Base-by-base conservation (phyloP, 92 coral and sea anemone genomes). In the Scolanthus callimorphus region DNA sequence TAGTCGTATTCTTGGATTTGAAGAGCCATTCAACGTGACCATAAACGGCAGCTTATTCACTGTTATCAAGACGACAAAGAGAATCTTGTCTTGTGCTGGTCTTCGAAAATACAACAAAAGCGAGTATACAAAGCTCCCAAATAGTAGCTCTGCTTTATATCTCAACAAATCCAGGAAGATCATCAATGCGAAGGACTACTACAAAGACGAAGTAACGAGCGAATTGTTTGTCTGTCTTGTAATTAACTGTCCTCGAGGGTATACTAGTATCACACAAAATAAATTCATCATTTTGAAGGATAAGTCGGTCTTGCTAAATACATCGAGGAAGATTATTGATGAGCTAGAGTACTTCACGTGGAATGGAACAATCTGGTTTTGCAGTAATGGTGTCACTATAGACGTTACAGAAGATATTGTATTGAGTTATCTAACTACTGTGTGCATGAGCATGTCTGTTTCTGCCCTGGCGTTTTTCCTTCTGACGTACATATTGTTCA, bases 401-500 rank as follows among this genome's bases (percentile, higher is more conserved):
- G 3, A 2, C 1, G 10, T 28, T 15, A 11, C 43, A 1, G 67
- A 61, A 4, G 19, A 44, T 52, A 37, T 9, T 20, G 29, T 65
- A 2, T n/a, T 65, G 21, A 28, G 23, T 17, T 17, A 24, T 2
- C 1, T 65, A 15, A 73, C 73, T 1, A 0, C 28, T 15, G 59
- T 59, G 0, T 50, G 87, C 31, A 54, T 81, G 23, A 39, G 60
- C 10, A 29, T 57, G 23, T 80, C 87, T 13, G 45, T 67, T 20
- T 17, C 39, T 11, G 65, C 45, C 3, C 59, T 68, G 46, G 46
- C 39, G 31, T 59, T 63, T 43, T 56, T 81, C 24, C 62, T 81
- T n/a, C n/a, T 73, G 70, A 80, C 80, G 31, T 80, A 80, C 43
- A 65, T 54, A 58, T 65, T 58, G 58, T 81, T 81, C 38, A 20